phyloP scores from a whole-genome alignment of 1,140 invertebrate species.

The Chymomyza costata region DNA sequence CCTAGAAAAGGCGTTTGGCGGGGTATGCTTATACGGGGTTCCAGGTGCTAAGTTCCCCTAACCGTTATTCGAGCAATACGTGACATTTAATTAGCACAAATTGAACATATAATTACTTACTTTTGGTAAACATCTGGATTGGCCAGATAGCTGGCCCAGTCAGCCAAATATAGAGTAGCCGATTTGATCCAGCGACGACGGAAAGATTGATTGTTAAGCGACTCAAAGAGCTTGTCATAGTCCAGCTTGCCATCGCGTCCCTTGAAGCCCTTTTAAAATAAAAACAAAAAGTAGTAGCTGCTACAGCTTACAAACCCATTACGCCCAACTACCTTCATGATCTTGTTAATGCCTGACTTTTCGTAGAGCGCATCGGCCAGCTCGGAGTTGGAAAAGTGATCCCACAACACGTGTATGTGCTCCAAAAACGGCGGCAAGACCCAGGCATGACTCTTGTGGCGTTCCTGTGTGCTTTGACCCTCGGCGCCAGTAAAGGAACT shows the following conservation, averaged over 20 bases:
- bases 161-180: slow-evolving; percentile 83
- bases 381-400: slow-evolving; percentile 86
- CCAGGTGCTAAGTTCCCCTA: no score
- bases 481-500: slow-evolving; percentile 77
- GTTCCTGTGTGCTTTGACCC: slow-evolving; percentile 77
- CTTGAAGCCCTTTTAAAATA: slow-evolving; percentile 75
- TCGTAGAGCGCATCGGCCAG: slow-evolving; percentile 83
- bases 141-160: slow-evolving; percentile 83
- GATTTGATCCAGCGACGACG: slow-evolving; percentile 86
- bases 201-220: slow-evolving; percentile 85
- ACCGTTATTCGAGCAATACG: no score
- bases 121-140: slow-evolving; percentile 85
- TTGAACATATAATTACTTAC: slow-evolving; percentile 74
- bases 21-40: no score
- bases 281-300: no score
- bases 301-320: not conserved
- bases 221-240: slow-evolving; percentile 83
- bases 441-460: slow-evolving; percentile 82
- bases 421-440: slow-evolving; percentile 85
- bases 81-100: not conserved
- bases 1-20: no score
- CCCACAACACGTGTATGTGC: slow-evolving; percentile 84
- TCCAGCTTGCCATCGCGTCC: slow-evolving; percentile 82
- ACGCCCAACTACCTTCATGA: slow-evolving; percentile 77
- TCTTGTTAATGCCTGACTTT: slow-evolving; percentile 82